Conservation (phyloP, 1,140 invertebrate genomes). For the Lepidurus arcticus region DNA sequence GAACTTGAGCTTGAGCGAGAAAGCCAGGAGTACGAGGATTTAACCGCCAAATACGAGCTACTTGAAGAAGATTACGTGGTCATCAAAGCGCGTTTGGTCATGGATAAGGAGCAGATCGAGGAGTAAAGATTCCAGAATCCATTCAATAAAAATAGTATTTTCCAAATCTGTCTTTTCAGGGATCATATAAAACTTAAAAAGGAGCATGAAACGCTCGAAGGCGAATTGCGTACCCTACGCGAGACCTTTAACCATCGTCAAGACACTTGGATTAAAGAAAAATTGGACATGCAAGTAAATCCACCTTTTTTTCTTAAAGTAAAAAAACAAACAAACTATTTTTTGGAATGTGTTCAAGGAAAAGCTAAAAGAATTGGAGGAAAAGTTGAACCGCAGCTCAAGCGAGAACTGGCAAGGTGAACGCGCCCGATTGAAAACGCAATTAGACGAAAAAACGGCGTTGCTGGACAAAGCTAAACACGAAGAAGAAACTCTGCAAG, state of each 20-base stretch:
- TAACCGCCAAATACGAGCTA: slow-evolving; percentile 71
- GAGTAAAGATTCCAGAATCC: slow-evolving; percentile 36
- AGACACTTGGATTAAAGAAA: slow-evolving; percentile 68
- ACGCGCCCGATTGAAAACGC: slow-evolving; percentile 57
- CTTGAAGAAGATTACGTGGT: slow-evolving; percentile 75
- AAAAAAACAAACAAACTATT: background rate
- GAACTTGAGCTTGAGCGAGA: slow-evolving; percentile 59
- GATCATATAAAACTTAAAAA: slow-evolving; percentile 41
- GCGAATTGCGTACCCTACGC: slow-evolving; percentile 60
- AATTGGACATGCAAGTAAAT: slow-evolving; percentile 56
- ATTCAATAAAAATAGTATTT: background rate
- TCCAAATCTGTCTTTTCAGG: slow-evolving; percentile 11
- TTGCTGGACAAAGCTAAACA: slow-evolving; percentile 66
- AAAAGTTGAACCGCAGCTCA: slow-evolving; percentile 42
- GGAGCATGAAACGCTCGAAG: slow-evolving; percentile 55
- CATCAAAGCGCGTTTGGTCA: slow-evolving; percentile 66
- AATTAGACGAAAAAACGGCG: slow-evolving; percentile 64
- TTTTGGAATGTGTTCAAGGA: slow-evolving; percentile 52
- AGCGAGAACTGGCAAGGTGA: slow-evolving; percentile 54
- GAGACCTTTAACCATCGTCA: slow-evolving; percentile 62
- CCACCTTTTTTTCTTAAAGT: background rate
- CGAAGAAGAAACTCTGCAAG: slow-evolving; percentile 62
- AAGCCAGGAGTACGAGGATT: slow-evolving; percentile 67
- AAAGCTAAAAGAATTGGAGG: slow-evolving; percentile 46
- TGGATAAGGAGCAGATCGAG: slow-evolving; percentile 65